These are phyloP conservation scores for Pyrocephalus nanus DNA, from an alignment of 2,797 vertebrate species.

Conservation along the genomic window DNA sequence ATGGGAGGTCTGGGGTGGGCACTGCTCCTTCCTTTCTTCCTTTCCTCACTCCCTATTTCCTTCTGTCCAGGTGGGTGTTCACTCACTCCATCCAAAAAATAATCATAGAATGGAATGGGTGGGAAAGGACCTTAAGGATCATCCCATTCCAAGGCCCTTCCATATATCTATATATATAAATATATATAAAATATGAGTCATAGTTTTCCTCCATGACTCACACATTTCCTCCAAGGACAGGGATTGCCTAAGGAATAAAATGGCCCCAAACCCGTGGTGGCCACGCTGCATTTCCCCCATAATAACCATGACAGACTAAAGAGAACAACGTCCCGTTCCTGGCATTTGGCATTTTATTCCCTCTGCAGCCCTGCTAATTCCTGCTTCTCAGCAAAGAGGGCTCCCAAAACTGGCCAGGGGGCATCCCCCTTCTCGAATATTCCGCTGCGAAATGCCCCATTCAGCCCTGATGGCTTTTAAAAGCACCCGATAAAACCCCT, in stretches of 20 bases:
- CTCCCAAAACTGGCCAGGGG: not conserved
- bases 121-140: not conserved
- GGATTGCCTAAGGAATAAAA: not conserved
- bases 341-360: not conserved
- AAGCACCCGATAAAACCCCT: not conserved
- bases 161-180: not conserved
- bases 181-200: not conserved
- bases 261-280: not conserved
- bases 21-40: not conserved
- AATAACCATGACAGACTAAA: not conserved
- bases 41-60: not conserved
- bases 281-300: fast-evolving
- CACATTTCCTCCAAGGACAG: not conserved
- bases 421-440: not conserved
- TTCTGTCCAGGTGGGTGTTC: not conserved
- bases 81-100: not conserved
- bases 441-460: not conserved
- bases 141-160: not conserved
- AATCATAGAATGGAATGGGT: not conserved
- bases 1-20: not conserved
- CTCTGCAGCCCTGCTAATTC: not conserved
- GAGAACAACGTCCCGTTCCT: not conserved
- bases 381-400: not conserved
- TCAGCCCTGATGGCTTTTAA: not conserved
- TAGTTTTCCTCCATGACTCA: not conserved